These are phyloP conservation scores for Onychostruthus taczanowskii DNA, from an alignment of 2,113 vertebrate genomes.

Conservation along the genomic window DNA sequence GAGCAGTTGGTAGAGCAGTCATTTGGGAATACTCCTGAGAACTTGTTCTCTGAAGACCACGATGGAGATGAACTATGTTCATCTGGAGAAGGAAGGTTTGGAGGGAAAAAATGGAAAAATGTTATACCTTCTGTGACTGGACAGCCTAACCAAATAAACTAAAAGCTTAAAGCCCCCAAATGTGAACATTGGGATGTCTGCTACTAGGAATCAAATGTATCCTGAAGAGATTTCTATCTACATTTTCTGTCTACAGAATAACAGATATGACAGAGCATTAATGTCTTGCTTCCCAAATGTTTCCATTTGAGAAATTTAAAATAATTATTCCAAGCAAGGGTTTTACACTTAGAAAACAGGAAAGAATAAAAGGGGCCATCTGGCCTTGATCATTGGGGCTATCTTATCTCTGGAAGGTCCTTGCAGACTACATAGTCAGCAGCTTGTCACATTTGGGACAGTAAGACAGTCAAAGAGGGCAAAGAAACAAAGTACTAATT, in stretches of 20 bases:
- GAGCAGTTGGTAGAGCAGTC: not conserved
- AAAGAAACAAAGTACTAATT: not conserved
- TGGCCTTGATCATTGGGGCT: not conserved
- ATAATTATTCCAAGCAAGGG: not conserved
- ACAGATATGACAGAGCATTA: not conserved
- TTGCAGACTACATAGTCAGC: not conserved
- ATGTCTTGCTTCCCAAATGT: not conserved
- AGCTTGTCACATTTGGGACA: not conserved
- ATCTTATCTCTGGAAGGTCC: not conserved
- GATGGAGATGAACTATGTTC: fast-evolving
- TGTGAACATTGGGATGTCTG: not conserved
- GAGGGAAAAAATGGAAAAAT: not conserved
- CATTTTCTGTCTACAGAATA: not conserved
- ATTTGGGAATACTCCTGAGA: fast-evolving
- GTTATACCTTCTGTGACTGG: not conserved
- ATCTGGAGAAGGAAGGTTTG: not conserved
- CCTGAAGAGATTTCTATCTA: not conserved
- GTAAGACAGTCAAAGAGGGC: not conserved
- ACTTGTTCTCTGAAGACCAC: not conserved
- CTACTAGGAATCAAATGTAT: not conserved
- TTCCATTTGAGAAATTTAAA: not conserved
- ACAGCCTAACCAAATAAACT: not conserved
- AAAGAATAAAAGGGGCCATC: not conserved
- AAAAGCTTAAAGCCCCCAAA: not conserved
- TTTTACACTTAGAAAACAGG: not conserved